Conservation (phyloP, 2,797 vertebrate species). For the Sebastes vulpes region DNA sequence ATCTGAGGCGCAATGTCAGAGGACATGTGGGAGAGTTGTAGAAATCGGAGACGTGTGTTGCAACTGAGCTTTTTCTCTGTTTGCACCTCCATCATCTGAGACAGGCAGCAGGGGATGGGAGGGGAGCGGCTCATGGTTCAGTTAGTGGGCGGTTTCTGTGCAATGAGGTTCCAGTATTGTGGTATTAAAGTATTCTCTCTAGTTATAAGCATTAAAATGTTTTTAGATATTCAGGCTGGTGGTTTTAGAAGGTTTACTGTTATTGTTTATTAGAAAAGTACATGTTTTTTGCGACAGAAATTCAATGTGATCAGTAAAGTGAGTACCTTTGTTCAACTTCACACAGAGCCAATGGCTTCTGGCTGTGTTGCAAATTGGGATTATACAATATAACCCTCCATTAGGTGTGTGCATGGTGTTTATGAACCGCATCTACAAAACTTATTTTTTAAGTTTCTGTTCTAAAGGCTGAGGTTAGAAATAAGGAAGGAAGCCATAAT, state of each 20-base stretch:
- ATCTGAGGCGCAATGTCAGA: conserved; percentile 62
- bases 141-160: not conserved
- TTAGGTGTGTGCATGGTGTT: not conserved
- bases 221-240: not conserved
- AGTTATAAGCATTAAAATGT: not conserved
- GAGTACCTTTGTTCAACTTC: not conserved
- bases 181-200: not conserved
- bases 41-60: conserved; percentile 77
- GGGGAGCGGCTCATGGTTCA: not conserved
- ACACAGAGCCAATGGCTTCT: not conserved
- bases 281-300: not conserved
- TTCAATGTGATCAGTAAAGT: not conserved
- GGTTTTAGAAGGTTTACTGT: not conserved
- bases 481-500: not conserved
- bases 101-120: conserved; percentile 38
- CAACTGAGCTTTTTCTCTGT: conserved; percentile 65
- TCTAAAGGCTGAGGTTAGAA: not conserved
- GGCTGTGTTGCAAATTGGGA: not conserved
- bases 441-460: not conserved
- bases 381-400: not conserved
- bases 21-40: conserved; percentile 73
- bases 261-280: not conserved
- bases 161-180: not conserved
- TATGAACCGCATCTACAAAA: not conserved
- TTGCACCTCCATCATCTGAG: conserved; percentile 62